Base-by-base conservation (phyloP, 2,888 invertebrate species). In the Dolomedes plantarius region DNA sequence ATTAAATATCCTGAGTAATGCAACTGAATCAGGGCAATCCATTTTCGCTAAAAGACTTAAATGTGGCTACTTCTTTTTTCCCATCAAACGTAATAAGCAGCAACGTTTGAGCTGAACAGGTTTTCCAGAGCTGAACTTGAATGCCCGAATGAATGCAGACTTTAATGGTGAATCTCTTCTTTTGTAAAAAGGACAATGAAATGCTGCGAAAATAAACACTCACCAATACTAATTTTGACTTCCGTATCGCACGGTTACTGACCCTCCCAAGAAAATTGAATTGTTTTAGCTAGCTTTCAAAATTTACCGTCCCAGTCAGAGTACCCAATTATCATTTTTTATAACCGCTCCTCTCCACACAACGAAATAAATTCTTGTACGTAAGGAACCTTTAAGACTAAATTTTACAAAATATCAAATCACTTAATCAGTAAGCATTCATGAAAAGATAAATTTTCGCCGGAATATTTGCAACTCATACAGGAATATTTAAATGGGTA, bases 151-250 rank as follows among this genome's bases (percentile, higher is more conserved):
- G 23, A 69, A 69, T 69, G 41, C 69, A 28, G n/a, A 41, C 69
- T 69, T 69, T 32, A 69, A 41, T 69, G 31, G 67, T 16, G 27
- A 41, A 13, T 32, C 16, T 41, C 28, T 13, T 68, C 41, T 69
- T 69, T 69, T 41, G 69, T 69, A 36, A 41, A 67, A 41, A 39
- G 69, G 27, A 27, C 41, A 69, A 41, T 41, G 41, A 39, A 69
- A 41, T 41, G n/a, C 11, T 19, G 2, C 39, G 16, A 19, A 69
- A 69, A 69, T 69, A 69, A 68, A 39, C 41, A 39, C 29, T 16
- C 28, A 31, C 11, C 16, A 27, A 13, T 5, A 28, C 69, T 41
- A 69, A 69, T 41, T 28, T 41, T 39, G 28, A 69, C 69, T 69
- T 69, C 41, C 39, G 69, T 69, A 41, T 28, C 2, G 16, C 28